Conservation (phyloP, 2,113 vertebrate species). For the Alexandromys fortis region DNA sequence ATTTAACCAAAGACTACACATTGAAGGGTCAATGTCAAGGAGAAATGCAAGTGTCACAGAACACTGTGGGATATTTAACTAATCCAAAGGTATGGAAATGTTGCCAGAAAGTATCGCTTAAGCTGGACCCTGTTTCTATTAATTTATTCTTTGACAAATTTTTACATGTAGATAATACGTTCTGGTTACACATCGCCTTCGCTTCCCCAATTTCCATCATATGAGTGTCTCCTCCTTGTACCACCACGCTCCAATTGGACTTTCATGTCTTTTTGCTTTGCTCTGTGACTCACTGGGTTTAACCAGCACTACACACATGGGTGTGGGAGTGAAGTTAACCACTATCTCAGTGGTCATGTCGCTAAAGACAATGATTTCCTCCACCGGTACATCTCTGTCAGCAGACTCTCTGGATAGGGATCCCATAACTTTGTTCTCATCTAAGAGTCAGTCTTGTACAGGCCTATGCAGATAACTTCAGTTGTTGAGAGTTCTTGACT, state of each 20-base stretch:
- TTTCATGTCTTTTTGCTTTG: not conserved
- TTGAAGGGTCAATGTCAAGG: not conserved
- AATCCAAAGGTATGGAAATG: not conserved
- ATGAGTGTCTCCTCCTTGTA: not conserved
- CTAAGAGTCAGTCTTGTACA: not conserved
- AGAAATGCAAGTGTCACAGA: not conserved
- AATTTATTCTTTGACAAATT: not conserved
- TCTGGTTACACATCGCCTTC: not conserved
- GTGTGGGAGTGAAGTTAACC: not conserved
- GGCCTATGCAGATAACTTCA: not conserved
- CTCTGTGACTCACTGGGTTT: not conserved
- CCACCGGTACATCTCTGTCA: not conserved
- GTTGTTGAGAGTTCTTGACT: not conserved
- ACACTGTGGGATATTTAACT: not conserved
- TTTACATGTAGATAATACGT: not conserved
- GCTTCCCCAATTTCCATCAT: not conserved
- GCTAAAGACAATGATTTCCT: not conserved
- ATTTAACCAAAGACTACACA: not conserved
- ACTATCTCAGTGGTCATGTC: not conserved
- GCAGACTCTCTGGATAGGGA: not conserved
- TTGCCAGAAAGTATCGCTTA: not conserved
- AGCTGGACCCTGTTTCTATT: not conserved
- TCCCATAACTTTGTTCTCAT: not conserved
- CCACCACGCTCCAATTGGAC: not conserved
- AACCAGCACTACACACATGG: not conserved